These are phyloP conservation scores for Phlogophora meticulosa DNA, from an alignment of 2,888 invertebrate species.

Conservation along the genomic window DNA sequence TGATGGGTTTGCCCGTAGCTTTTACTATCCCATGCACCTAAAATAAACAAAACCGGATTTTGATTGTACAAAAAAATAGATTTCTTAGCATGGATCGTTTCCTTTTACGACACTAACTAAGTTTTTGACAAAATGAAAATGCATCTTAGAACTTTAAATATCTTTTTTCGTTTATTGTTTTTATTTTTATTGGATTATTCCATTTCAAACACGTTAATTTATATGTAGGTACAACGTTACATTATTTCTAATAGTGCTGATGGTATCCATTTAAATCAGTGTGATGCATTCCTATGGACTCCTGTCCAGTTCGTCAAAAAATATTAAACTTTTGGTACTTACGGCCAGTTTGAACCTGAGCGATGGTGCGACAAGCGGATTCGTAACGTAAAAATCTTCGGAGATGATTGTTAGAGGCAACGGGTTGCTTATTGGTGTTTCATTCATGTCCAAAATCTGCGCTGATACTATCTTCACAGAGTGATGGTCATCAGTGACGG, in stretches of 20 bases:
- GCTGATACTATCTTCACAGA: slow-evolving; percentile 48
- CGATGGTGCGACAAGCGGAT: slow-evolving; percentile 53
- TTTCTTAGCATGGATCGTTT: background rate
- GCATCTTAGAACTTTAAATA: too few species aligned
- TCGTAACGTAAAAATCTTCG: slow-evolving; percentile 56
- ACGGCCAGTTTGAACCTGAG: slow-evolving; percentile 61
- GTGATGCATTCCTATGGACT: too few species aligned
- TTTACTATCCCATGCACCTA: slow-evolving; percentile 53
- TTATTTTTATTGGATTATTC: too few species aligned
- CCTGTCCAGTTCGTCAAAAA: too few species aligned
- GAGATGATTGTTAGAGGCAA: slow-evolving; percentile 38
- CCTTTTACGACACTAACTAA: too few species aligned
- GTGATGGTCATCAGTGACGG: slow-evolving; percentile 49
- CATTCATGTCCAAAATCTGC: slow-evolving; percentile 50
- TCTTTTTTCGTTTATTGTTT: too few species aligned
- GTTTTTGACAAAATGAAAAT: too few species aligned
- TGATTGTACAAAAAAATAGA: background rate
- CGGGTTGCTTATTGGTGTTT: background rate
- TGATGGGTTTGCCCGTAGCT: slow-evolving; percentile 33
- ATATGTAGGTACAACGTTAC: too few species aligned
- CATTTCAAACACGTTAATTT: too few species aligned
- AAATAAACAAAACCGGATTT: slow-evolving; percentile 12
- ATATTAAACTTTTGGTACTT: slow-evolving; percentile 35
- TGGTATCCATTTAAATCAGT: too few species aligned
- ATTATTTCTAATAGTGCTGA: too few species aligned